These are phyloP conservation scores for Phocides pigmalion DNA, from an alignment of 1,140 invertebrate genomes.

Conservation along the genomic window DNA sequence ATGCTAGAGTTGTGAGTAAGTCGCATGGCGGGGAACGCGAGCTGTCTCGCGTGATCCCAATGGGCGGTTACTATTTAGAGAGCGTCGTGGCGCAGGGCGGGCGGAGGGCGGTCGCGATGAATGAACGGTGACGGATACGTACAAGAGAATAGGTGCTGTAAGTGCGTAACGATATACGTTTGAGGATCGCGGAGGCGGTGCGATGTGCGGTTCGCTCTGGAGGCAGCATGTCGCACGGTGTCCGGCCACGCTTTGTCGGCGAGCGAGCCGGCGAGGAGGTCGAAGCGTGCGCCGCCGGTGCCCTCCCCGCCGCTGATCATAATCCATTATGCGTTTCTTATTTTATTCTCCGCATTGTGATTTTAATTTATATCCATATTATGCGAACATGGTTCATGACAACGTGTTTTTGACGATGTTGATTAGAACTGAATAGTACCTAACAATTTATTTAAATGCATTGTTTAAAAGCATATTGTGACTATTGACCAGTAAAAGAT, in stretches of 20 bases:
- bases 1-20: slow-evolving; percentile 57
- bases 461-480: too few species aligned
- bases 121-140: slow-evolving; percentile 72
- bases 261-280: slow-evolving; percentile 29
- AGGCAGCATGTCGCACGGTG: slow-evolving; percentile 71
- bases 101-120: slow-evolving; percentile 65
- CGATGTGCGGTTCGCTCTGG: slow-evolving; percentile 63
- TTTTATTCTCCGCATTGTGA: slow-evolving; percentile 23
- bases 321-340: slow-evolving; percentile 43
- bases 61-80: slow-evolving; percentile 76
- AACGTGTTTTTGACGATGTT: not conserved
- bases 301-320: slow-evolving; percentile 59
- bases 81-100: slow-evolving; percentile 55
- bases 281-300: slow-evolving; percentile 26
- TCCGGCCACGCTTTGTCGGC: slow-evolving; percentile 52
- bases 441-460: too few species aligned
- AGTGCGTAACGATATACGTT: slow-evolving; percentile 66
- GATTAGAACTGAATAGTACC: not conserved
- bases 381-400: not conserved
- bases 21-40: slow-evolving; percentile 50
- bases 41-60: slow-evolving; percentile 57
- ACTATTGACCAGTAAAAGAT: too few species aligned
- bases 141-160: slow-evolving; percentile 77
- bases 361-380: not conserved
- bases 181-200: slow-evolving; percentile 71